phyloP scores from a whole-genome alignment of 2,888 invertebrate species.

The Aphodius sticticus region DNA sequence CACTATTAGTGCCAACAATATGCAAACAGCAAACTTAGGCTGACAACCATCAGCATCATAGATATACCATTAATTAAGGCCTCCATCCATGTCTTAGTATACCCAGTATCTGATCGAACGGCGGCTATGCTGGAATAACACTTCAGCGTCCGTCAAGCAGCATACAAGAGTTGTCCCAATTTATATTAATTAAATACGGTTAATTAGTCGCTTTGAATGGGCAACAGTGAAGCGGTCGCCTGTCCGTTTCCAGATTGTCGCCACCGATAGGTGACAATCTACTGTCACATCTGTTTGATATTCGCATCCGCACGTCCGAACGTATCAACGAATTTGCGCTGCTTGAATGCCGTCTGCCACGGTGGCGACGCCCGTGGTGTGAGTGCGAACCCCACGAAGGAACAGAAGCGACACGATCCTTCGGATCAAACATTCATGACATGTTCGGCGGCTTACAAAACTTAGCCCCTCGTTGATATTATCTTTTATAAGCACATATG shows the following conservation, averaged over 20 bases:
- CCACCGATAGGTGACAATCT: conserved; percentile 32
- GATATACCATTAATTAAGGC: not conserved
- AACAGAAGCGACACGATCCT: conserved; percentile 6
- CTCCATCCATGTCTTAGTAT: not conserved
- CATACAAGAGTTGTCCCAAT: not conserved
- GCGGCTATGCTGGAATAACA: not conserved
- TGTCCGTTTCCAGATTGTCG: conserved; percentile 28
- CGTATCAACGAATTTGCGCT: not conserved
- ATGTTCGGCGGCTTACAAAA: conserved; percentile 44
- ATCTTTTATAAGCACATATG: conserved; percentile 47
- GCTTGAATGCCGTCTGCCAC: not conserved
- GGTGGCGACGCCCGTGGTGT: conserved; percentile 4
- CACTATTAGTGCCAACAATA: not conserved
- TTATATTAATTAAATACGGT: not conserved
- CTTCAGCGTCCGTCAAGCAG: not conserved
- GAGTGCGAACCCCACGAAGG: conserved; percentile 31
- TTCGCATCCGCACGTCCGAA: not conserved
- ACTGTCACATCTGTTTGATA: conserved; percentile 32
- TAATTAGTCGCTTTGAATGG: not conserved
- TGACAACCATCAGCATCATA: not conserved
- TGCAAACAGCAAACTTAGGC: too few relatives aligned
- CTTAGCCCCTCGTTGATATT: conserved; percentile 43
- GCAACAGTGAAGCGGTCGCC: not conserved
- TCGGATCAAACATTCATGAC: conserved; percentile 42
- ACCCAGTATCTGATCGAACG: not conserved